Evolutionary conservation across 2,888 invertebrate species (phyloP), one percentile per base, ranked within the genome.

Genomic region (Holacanthella duospinosa): DNA sequence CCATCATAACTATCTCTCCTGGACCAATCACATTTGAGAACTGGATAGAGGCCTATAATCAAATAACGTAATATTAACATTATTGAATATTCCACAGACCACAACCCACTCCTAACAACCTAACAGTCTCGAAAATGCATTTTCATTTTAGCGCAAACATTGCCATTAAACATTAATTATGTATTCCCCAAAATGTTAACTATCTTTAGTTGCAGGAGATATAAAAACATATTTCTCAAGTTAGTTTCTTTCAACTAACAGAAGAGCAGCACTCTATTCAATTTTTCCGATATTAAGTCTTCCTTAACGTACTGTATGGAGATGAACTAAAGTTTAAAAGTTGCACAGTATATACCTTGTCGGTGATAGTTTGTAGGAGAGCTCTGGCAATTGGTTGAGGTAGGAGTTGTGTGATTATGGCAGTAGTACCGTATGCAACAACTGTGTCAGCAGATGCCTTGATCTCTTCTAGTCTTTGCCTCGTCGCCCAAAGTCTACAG

Each of bases 401-500:
- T 48, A 72, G 62, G 57, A 69, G 56, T 61, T 70, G 70, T 70
- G 77, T 75, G 19, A 81, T 75, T 28, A 79, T 75, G 68, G 79
- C 76, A 43, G 78, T 75, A n/a, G 78, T 78, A 28, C 79, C 77
- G 68, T 78, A 79, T 65, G 80, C 77, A 28, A 81, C 76, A 36
- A 80, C 79, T 2, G 80, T 78, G 71, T 81, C 79, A 1, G 81
- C 77, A n/a, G 80, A 79, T 28, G 75, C 74, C 29, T 63, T 78
- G 60, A 82, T 75, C 48, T 79, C 77, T 58, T 79, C 79, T 75
- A 83, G 77, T 16, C 77, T 74, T 53, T 78, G 77, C 48, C 81
- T 78, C 29, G 81, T 79, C 55, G 79, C 78, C 83, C 83, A 83
- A 2, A 83, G 76, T 27, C 59, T n/a, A n/a, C n/a, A n/a, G n/a